A percentile compares a stretch with the other conserved stretches of the same genome.
Evolutionary conservation across 2,888 invertebrate genomes (phyloP).

Genomic region (Prosopocoilus inquinatus): DNA sequence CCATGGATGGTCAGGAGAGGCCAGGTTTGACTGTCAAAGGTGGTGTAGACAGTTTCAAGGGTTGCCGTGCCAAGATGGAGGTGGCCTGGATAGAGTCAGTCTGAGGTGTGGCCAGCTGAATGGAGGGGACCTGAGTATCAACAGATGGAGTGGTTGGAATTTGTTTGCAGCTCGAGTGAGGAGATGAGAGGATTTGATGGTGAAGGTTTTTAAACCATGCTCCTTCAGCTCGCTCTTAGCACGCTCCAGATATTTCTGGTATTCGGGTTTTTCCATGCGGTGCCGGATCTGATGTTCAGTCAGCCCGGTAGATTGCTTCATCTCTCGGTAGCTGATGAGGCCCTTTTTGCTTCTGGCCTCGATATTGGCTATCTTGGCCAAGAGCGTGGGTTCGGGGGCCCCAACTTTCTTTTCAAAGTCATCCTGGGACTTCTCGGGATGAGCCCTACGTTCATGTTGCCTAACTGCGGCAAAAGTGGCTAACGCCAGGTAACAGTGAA

Average conservation of each 20-base stretch:
- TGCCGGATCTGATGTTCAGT: conserved; percentile 16
- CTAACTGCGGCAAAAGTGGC: conserved; percentile 6
- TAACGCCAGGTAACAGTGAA: conserved; percentile 5
- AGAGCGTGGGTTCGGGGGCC: conserved; percentile 8
- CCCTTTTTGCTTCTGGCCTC: conserved; percentile 13
- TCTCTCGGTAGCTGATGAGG: conserved; percentile 2
- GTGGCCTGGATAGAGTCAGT: too few species aligned
- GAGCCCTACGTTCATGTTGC: conserved; percentile 8
- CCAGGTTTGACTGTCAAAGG: too few species aligned
- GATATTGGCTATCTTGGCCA: conserved; percentile 12
- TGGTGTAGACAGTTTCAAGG: too few species aligned
- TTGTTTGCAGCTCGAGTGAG: too few species aligned
- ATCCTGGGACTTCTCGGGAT: conserved; percentile 7
- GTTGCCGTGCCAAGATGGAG: too few species aligned
- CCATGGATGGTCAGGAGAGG: too few species aligned
- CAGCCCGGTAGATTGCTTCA: conserved; percentile 18
- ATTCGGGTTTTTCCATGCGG: conserved; percentile 14
- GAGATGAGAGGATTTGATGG: too few species aligned
- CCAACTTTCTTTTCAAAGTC: conserved; percentile 9
- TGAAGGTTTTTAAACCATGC: too few species aligned
- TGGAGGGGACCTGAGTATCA: too few species aligned
- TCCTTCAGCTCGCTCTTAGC: conserved; percentile 1
- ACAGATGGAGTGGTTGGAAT: too few species aligned
- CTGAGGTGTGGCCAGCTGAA: too few species aligned
- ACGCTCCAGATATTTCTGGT: conserved; percentile 11